Evolutionary conservation across 2,797 vertebrate genomes (phyloP).

Genomic region (Hoplostethus atlanticus): DNA sequence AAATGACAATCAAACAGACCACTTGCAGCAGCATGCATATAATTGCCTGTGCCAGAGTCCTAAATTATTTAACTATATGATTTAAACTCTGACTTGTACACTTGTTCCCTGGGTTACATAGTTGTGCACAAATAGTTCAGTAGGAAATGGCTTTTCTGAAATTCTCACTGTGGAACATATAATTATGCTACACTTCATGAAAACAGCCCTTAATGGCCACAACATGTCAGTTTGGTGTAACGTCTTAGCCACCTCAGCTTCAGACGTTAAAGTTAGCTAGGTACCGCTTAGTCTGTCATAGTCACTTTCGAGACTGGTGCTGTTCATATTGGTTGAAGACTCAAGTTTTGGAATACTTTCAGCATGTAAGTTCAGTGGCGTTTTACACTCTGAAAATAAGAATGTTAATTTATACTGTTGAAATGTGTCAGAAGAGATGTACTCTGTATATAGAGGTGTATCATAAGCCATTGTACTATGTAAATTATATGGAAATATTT

Average conservation of each 20-base stretch:
- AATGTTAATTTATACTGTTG: conserved; percentile 86
- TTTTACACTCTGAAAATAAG: conserved; percentile 75
- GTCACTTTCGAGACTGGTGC: conserved; percentile 56
- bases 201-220: conserved; percentile 6
- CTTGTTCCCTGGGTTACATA: neutral
- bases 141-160: conserved; percentile 22
- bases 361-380: conserved; percentile 66
- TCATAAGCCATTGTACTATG: conserved; percentile 79
- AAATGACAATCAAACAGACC: conserved; percentile 53
- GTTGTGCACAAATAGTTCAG: conserved; percentile 2
- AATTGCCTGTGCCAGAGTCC: conserved; percentile 22
- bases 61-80: neutral
- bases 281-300: conserved; percentile 9
- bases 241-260: neutral
- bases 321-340: conserved; percentile 45
- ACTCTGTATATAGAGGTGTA: conserved; percentile 73
- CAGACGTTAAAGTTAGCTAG: conserved; percentile 20
- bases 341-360: conserved; percentile 37
- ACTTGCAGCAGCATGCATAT: neutral
- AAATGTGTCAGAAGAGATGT: conserved; percentile 71
- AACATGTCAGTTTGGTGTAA: conserved; percentile 9
- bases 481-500: conserved; percentile 83
- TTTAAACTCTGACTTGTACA: neutral
- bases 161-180: conserved; percentile 19
- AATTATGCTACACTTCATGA: conserved; percentile 32